Base-by-base conservation (phyloP, 2,888 invertebrate genomes). In the Erebia palarica region DNA sequence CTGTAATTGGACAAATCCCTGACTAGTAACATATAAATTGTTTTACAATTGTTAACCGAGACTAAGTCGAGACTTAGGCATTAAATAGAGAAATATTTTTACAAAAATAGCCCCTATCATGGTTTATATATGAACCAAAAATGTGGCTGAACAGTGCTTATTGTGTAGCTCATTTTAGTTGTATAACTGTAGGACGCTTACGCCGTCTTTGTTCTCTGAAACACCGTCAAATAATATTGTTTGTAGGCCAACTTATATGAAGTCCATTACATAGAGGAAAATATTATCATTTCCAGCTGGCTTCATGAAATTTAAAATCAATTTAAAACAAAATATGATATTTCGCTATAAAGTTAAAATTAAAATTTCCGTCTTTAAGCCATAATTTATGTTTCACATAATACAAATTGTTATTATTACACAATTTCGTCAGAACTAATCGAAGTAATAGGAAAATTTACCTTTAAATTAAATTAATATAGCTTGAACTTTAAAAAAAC, bases 1-100 rank as follows among this genome's bases (percentile, higher is more conserved):
- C 66, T 70, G 69, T 74, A 74, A 74, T 74, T 74, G 74, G 70
- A 72, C 70, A 72, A 74, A 74, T 74, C 72, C 70, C 74, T 55
- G 42, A 55, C 68, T 70, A 69, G 71, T 69, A 65, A 68, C 67
- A 67, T 69, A 70, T 74, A 71, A 71, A 71, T 70, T 71, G 71
- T 70, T 70, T 72, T 70, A 69, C 66, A 72, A 74, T 72, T 72
- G 74, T 72, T 68, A 68, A 70, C 70, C 49, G 59, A 57, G 47
- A 64, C 65, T 47, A 36, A 36, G 36, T 1, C 36, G 5, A 36
- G 36, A 7, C 36, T 44, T 42, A 42, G 53, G 16, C 18, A 69
- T 44, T 53, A 21, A 47, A 42, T 36, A 42, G 21, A 14, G 16
- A 13, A 11, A 16, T 10, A 21, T 36, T 58, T 7, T 18, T 7